phyloP scores from a whole-genome alignment of 1,140 invertebrate species.

The Drosophila biarmipes region DNA sequence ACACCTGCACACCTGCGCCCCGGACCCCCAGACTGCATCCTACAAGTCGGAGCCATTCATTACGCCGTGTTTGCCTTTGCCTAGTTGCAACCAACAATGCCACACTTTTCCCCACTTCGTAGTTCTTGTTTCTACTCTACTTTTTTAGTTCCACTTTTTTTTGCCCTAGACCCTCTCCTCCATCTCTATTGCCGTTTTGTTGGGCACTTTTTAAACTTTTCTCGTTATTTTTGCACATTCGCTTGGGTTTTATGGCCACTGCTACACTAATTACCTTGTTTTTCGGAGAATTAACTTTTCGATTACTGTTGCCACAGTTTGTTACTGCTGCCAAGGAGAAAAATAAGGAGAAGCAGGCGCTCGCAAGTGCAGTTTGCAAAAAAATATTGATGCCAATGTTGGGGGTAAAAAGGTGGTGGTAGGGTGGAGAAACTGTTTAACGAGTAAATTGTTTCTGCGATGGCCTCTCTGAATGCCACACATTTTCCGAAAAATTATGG shows the following conservation, averaged over 20 bases:
- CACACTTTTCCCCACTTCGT: conserved; percentile 54
- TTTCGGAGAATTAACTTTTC: conserved; percentile 82
- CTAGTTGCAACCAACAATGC: conserved; percentile 67
- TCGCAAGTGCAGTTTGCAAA: conserved; percentile 69
- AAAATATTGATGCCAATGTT: conserved; percentile 50
- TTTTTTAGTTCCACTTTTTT: conserved; percentile 14
- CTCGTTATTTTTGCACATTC: conserved; percentile 82
- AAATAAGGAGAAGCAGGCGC: conserved; percentile 14
- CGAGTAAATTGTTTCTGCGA: conserved; percentile 52
- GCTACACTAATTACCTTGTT: conserved; percentile 82
- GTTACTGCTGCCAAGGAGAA: conserved; percentile 20
- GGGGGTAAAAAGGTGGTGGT: neutral
- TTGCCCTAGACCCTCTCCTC: neutral
- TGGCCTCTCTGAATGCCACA: conserved; percentile 12
- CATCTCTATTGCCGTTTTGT: conserved; percentile 37
- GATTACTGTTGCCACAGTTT: conserved; percentile 73
- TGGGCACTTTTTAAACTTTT: conserved; percentile 74
- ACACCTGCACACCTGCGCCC: neutral
- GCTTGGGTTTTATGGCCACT: conserved; percentile 79
- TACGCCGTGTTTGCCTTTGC: conserved; percentile 60
- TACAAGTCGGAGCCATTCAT: conserved; percentile 62
- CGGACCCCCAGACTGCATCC: conserved; percentile 29
- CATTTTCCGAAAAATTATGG: conserved; percentile 56
- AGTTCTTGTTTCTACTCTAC: conserved; percentile 33
- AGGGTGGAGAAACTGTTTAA: conserved; percentile 6